Percentiles rank a stretch among this genome's conserved stretches.
Conservation (phyloP, 1,140 invertebrate genomes). For the Orussus abietinus region DNA sequence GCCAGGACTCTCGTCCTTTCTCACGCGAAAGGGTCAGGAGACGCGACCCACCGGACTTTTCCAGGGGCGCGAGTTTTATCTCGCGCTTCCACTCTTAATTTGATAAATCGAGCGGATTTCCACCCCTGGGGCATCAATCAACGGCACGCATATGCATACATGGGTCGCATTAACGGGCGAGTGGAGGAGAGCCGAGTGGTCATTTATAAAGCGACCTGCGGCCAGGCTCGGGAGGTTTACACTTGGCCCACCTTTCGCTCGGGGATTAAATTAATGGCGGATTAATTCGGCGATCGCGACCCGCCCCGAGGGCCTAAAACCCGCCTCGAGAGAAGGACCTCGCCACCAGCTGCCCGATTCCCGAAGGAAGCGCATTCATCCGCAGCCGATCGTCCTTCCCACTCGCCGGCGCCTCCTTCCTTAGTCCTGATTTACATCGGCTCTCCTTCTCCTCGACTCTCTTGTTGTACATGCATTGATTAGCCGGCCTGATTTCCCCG, state of each 20-base stretch:
- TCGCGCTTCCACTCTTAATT: slow-evolving; percentile 53
- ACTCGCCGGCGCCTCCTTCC: too few species aligned
- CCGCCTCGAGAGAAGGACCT: too few species aligned
- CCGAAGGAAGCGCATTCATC: too few species aligned
- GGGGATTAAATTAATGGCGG: slow-evolving; percentile 48
- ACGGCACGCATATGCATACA: slow-evolving; percentile 48
- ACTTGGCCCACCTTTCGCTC: slow-evolving; percentile 42
- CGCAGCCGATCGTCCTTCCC: too few species aligned
- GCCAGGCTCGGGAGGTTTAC: slow-evolving; percentile 37
- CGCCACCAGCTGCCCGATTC: too few species aligned
- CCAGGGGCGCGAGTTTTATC: slow-evolving; percentile 48
- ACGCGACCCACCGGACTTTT: slow-evolving; percentile 34
- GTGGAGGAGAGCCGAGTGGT: slow-evolving; percentile 23
- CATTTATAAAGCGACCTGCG: slow-evolving; percentile 48
- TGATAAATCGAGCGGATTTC: slow-evolving; percentile 53
- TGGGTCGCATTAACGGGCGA: slow-evolving; percentile 42
- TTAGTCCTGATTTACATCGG: too few species aligned
- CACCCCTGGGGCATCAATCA: slow-evolving; percentile 51
- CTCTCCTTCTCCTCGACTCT: too few species aligned
- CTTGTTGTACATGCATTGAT: too few species aligned
- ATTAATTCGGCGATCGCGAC: slow-evolving; percentile 49
- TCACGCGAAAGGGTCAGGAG: background rate
- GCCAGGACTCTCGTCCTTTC: too few species aligned
- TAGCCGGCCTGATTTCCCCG: too few species aligned
- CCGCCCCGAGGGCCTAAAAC: slow-evolving; percentile 19